phyloP scores from a whole-genome alignment of 2,113 vertebrate species.

The Brienomyrus longianalis region DNA sequence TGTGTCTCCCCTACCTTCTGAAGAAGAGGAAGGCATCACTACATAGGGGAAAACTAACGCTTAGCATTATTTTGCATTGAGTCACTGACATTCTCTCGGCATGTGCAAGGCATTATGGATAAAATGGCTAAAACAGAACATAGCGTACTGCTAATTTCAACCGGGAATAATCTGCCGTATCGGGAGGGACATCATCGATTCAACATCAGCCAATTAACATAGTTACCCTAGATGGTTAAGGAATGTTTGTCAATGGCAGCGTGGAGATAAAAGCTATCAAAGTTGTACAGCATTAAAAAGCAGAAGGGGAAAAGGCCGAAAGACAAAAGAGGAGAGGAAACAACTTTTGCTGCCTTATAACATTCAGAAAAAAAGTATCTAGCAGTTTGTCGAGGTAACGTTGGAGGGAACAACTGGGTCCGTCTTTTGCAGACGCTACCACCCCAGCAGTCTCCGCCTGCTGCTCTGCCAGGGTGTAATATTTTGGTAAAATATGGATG shows the following conservation, averaged over 20 bases:
- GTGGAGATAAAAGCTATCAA: background rate
- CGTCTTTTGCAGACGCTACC: background rate
- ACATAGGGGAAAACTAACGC: background rate
- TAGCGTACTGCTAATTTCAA: background rate
- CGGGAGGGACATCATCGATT: background rate
- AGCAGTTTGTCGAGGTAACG: background rate
- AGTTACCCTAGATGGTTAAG: background rate
- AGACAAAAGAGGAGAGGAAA: background rate
- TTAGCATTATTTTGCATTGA: background rate
- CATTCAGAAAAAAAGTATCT: background rate
- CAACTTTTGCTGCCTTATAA: background rate
- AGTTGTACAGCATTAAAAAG: background rate
- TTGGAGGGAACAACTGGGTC: background rate
- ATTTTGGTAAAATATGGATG: background rate
- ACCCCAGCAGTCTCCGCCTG: background rate
- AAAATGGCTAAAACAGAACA: background rate
- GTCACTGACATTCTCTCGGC: background rate
- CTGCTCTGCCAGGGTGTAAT: background rate
- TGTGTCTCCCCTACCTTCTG: background rate
- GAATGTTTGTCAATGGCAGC: background rate
- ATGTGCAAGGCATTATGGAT: background rate
- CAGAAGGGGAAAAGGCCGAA: background rate
- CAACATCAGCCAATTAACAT: background rate
- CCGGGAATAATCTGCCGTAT: background rate
- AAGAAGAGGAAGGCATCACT: background rate